Base-by-base conservation (phyloP, 2,888 invertebrate genomes). In the Deroplatys truncata region DNA sequence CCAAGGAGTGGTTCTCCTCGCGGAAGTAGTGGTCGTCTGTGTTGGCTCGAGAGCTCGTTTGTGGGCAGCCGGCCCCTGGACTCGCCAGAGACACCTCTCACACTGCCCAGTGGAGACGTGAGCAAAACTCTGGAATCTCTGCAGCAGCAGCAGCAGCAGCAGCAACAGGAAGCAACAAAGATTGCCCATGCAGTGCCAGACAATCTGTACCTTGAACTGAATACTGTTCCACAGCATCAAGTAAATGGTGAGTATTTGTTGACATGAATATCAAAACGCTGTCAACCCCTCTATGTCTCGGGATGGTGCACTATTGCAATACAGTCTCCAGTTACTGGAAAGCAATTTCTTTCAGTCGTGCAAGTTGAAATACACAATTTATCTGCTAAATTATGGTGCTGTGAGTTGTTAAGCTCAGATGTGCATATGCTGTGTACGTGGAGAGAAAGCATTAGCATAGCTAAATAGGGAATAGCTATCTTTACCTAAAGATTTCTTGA, bases 11-110 rank as follows among this genome's bases (percentile, higher is more conserved):
- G 90, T 86, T 90, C 90, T 93, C 94, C 16, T 94, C 95, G 91
- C 93, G 96, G 84, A 96, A 96, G 93, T 28, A 96, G 96, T 93
- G 96, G 96, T 92, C 96, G 96, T 92, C 93, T 98, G 92, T 97
- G 97, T 93, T 98, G 98, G 98, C 95, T 98, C 93, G 98, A 98
- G 93, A 98, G 98, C 94, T 98, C 98, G 91, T 98, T 98, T 93
- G 97, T 97, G 90, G 97, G 97, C 92, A 97, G 97, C 92, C 96
- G 97, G 92, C 98, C 98, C 5, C 94, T 97, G 92, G 98, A 98
- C 92, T 97, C 97, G 86, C 98, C 98, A 28, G 97, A 97, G 93
- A 97, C 97, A 90, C 97, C 98, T 83, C 94, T 96, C 84, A 92
- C 91, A 5, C 88, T 90, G 28, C 88, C 90, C 31, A 90, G 91